These are phyloP conservation scores for Acrobasis suavella DNA, from an alignment of 2,888 invertebrate species.

Conservation along the genomic window DNA sequence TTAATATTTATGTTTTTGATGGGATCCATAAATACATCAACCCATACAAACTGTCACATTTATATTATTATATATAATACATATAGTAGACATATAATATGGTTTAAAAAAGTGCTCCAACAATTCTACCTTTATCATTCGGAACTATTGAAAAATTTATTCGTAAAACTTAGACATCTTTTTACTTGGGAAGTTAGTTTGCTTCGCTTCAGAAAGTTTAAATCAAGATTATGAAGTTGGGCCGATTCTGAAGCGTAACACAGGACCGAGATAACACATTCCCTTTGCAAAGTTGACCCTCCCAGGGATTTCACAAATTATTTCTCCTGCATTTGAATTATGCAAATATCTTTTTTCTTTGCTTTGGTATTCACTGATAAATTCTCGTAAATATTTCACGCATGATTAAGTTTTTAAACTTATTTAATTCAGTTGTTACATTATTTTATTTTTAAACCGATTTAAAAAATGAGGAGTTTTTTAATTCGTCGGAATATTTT, in stretches of 20 bases:
- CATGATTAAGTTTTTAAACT: no score
- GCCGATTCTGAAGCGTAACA: slow-evolving; percentile 54
- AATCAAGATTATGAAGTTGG: slow-evolving; percentile 65
- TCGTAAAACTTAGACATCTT: slow-evolving; percentile 14
- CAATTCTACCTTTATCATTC: slow-evolving; percentile 16
- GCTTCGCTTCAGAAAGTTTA: slow-evolving; percentile 52
- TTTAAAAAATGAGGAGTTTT: no score
- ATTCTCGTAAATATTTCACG: neutral
- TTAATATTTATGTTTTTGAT: no score
- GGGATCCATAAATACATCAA: no score
- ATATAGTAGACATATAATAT: no score
- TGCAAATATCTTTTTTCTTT: slow-evolving; percentile 23
- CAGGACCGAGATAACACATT: slow-evolving; percentile 57
- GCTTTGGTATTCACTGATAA: neutral
- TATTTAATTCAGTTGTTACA: no score
- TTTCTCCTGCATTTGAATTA: slow-evolving; percentile 35
- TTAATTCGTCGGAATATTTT: no score
- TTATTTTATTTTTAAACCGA: no score
- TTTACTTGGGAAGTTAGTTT: slow-evolving; percentile 50
- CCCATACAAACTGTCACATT: no score
- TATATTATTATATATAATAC: no score
- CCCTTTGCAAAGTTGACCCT: slow-evolving; percentile 52
- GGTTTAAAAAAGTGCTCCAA: neutral
- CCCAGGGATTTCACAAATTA: slow-evolving; percentile 43
- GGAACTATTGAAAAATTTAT: slow-evolving; percentile 16